Evolutionary conservation across 2,888 invertebrate genomes (phyloP), one percentile per base, ranked within the genome.

Genomic region (Hetaerina titia): DNA sequence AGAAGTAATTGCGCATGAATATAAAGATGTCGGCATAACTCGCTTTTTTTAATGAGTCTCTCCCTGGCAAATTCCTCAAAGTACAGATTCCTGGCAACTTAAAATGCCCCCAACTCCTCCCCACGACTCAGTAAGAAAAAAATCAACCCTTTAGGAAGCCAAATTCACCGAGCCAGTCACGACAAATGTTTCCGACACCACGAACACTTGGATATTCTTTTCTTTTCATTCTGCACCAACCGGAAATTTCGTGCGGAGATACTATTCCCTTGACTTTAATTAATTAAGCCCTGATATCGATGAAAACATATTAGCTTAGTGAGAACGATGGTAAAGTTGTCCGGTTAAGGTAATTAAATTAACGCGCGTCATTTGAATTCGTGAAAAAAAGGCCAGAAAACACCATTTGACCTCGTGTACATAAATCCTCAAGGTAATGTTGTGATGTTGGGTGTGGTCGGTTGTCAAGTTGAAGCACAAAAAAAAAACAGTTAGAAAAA

Each of bases 381-480:
- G 9, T 22, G 81, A 31, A 81, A 81, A 2, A 81, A 13, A 0
- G 25, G n/a, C 81, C 31, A 15, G 9, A 31, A 81, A 8, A 22
- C 6, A 81, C 0, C 31, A 7, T 4, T 81, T 69, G 6, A 56
- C 19, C 22, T 45, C 17, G 8, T 7, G 56, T 89, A 22, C 8
- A 89, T 58, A 56, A 31, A 15, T 56, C 22, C 57, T 5, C 88
- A 88, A 15, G 45, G 7, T 45, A n/a, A 56, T 45, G 56, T 88
- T 88, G 89, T 89, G 22, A 89, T 15, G 58, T 58, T 89, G 89
- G 89, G 89, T 58, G 89, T 89, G 89, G 89, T 89, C 89, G 58
- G n/a, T 15, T 58, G 58, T 89, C 89, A 58, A 15, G 15, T 6
- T 15, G 45, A 15, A 69, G 9, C 22, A 22, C 7, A 9, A 31